Base-by-base conservation (phyloP, 2,888 invertebrate genomes). In the Terebella lapidaria region DNA sequence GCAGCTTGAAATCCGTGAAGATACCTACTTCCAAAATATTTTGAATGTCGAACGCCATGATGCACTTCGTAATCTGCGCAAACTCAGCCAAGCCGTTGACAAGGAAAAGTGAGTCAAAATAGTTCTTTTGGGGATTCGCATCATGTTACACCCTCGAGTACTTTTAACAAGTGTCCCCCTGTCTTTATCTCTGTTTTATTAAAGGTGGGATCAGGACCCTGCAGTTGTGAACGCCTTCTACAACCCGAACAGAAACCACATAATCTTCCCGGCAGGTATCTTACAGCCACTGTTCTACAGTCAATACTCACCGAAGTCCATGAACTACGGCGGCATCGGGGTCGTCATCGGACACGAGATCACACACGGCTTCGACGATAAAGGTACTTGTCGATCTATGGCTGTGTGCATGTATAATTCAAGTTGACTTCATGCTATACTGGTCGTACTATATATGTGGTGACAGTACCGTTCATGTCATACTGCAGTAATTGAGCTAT, bases 311-410 rank as follows among this genome's bases (percentile, higher is more conserved):
- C 94, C 94, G 0, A 87, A 88, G 67, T 91, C 93, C 61, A 85
- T 99, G 5, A 97, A 97, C 81, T 97, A 89, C 72, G 97, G 96
- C 0, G 95, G 92, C 0, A 95, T 97, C 87, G 97, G 96, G 0
- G 94, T 95, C 0, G 94, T 96, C 0, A 94, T 96, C 89, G 96
- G 95, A 0, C 96, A 96, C 75, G 95, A 96, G 76, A 81, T 96
- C 57, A 94, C 94, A 0, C 95, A 96, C 74, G 95, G 94, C 0
- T 96, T 96, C 76, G 96, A 96, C 77, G 95, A 96, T 76, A 77
- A 78, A 72, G 68, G 68, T 68, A n/a, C n/a, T n/a, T n/a, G n/a
- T 35, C n/a, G 10, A 18, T n/a, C n/a, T n/a, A n/a, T n/a, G n/a
- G n/a, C n/a, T n/a, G n/a, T n/a, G n/a, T n/a, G n/a, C n/a, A n/a